These are phyloP conservation scores for Dyspetes luteomarginatus DNA, from an alignment of 2,888 invertebrate genomes.

Conservation along the genomic window DNA sequence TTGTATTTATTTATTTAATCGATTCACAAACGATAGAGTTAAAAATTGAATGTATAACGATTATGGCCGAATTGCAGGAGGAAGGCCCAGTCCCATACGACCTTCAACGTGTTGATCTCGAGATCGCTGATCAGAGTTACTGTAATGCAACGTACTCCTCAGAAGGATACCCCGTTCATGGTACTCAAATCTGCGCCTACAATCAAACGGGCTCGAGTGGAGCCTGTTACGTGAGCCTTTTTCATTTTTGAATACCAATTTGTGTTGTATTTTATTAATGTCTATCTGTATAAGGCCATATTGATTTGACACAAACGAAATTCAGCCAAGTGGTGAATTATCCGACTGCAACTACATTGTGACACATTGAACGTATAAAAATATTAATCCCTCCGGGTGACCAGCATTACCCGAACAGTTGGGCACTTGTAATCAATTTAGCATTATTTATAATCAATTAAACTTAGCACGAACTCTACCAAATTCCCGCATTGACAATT, in stretches of 20 bases:
- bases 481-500: too few relatives aligned
- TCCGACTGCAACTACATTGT: not conserved
- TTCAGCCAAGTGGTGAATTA: not conserved
- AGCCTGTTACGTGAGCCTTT: conserved; percentile 68
- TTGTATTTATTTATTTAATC: not conserved
- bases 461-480: too few relatives aligned
- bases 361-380: not conserved
- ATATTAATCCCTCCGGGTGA: not conserved
- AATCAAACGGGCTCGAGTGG: conserved; percentile 62
- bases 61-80: conserved; percentile 61
- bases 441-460: too few relatives aligned
- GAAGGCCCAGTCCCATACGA: conserved; percentile 72
- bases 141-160: conserved; percentile 80
- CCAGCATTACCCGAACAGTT: not conserved
- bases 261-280: not conserved
- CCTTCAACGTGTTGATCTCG: conserved; percentile 85
- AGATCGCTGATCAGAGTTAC: conserved; percentile 84
- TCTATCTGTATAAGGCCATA: too few relatives aligned
- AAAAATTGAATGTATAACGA: not conserved
- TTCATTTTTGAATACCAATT: not conserved
- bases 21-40: too few relatives aligned
- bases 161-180: conserved; percentile 52
- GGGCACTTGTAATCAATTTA: too few relatives aligned
- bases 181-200: conserved; percentile 67
- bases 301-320: not conserved